Conservation (phyloP, 2,113 vertebrate species). For the Oryzias melastigma region DNA sequence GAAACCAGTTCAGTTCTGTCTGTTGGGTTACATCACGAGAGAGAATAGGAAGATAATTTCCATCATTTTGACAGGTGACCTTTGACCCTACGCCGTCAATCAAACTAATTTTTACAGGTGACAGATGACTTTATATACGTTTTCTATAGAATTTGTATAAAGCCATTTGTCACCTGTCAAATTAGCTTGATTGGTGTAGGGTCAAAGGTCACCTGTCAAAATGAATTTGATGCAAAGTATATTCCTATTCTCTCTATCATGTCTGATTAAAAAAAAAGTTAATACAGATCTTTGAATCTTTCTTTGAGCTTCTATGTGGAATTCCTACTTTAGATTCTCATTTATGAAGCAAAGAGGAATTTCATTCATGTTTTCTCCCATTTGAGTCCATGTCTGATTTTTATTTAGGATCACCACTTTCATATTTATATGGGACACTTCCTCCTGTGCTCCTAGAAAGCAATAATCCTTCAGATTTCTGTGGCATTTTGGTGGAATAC, state of each 20-base stretch:
- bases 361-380: neutral
- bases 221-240: no score
- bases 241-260: neutral
- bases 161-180: no score
- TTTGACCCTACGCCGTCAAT: no score
- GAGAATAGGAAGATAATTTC: no score
- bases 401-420: slow-evolving; percentile 9
- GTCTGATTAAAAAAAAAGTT: neutral
- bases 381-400: neutral
- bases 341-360: neutral
- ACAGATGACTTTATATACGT: no score
- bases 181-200: no score
- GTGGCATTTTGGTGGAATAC: neutral
- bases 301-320: neutral
- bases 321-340: neutral
- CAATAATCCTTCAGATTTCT: slow-evolving; percentile 11
- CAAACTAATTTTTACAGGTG: no score
- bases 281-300: neutral
- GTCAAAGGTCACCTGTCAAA: no score
- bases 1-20: neutral
- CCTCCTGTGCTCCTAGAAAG: slow-evolving; percentile 9
- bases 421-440: slow-evolving; percentile 12
- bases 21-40: neutral
- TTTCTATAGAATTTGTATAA: no score
- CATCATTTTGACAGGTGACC: no score